Base-by-base conservation (phyloP, 2,888 invertebrate genomes). In the Acleris cristana region DNA sequence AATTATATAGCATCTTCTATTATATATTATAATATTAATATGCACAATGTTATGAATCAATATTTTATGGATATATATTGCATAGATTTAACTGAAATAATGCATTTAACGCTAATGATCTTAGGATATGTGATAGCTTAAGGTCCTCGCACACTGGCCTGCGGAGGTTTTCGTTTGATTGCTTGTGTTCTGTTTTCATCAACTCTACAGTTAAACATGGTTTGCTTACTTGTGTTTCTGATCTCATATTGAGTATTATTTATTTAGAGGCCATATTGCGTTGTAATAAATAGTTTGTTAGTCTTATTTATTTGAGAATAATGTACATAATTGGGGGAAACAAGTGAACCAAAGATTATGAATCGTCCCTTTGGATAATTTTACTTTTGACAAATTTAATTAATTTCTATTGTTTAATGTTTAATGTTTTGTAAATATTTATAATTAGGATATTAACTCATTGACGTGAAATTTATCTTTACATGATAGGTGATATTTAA, bases 241-340 rank as follows among this genome's bases (percentile, higher is more conserved):
- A 92, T 92, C 92, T 92, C 92, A 92, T 88, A 83, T 85, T 82
- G 87, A 92, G 90, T 92, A 92, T 92, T 92, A 91, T 90, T 90
- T 92, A 91, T 91, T 88, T 89, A 89, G 89, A 89, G 90, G 92
- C 92, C 92, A 92, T 92, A 91, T 86, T 85, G 74, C 86, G 83
- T 80, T 83, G 82, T 85, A 80, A 85, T 78, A 74, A 78, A 79
- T 79, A 86, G 84, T 87, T 89, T 89, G 86, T 84, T 85, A 86
- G 78, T 48, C 80, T 78, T 84, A 85, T 87, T 87, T 88, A 86
- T 86, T 48, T 86, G 83, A 71, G 57, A 60, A 52, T 72, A 65
- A 77, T 76, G 79, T 77, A 74, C 74, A 74, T 84, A 79, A 77
- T 80, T 79, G 76, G 80, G 76, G 81, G 71, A 73, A 80, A 84